A percentile compares a stretch with the other conserved stretches of the same genome.
Evolutionary conservation across 2,113 vertebrate genomes (phyloP).

Genomic region (Oophaga pumilio): DNA sequence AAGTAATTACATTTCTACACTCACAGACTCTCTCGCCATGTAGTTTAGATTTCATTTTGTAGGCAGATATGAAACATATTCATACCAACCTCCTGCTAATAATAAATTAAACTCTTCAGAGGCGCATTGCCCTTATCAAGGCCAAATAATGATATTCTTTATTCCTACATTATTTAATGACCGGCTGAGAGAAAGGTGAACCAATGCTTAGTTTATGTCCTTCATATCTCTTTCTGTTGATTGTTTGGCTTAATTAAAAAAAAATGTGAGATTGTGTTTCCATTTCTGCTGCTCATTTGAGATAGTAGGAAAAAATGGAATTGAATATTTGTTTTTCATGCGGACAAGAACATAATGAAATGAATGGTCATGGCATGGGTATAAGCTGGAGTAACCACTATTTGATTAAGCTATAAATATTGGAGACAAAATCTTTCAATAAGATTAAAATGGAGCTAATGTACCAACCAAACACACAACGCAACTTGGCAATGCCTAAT

Average conservation of each 20-base stretch:
- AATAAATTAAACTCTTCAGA: not conserved
- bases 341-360: slow-evolving; percentile 30
- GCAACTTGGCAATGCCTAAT: not conserved
- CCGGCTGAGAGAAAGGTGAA: slow-evolving; percentile 15
- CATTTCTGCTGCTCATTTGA: not conserved
- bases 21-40: not conserved
- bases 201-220: not conserved
- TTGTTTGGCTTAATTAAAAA: slow-evolving; percentile 41
- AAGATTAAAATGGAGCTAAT: slow-evolving; percentile 3
- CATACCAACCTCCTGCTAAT: not conserved
- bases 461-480: not conserved
- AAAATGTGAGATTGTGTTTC: slow-evolving; percentile 13
- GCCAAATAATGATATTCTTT: slow-evolving; percentile 17
- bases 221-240: not conserved
- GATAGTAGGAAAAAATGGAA: not conserved
- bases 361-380: not conserved
- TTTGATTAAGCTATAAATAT: slow-evolving; percentile 14
- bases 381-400: not conserved
- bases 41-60: not conserved
- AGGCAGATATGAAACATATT: slow-evolving; percentile 9
- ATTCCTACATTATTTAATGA: slow-evolving; percentile 14
- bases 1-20: not conserved
- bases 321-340: slow-evolving; percentile 28
- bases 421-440: not conserved
- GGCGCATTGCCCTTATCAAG: slow-evolving; percentile 10